These are phyloP conservation scores for Muscidifurax raptorellus DNA, from an alignment of 1,140 invertebrate species.

Conservation along the genomic window DNA sequence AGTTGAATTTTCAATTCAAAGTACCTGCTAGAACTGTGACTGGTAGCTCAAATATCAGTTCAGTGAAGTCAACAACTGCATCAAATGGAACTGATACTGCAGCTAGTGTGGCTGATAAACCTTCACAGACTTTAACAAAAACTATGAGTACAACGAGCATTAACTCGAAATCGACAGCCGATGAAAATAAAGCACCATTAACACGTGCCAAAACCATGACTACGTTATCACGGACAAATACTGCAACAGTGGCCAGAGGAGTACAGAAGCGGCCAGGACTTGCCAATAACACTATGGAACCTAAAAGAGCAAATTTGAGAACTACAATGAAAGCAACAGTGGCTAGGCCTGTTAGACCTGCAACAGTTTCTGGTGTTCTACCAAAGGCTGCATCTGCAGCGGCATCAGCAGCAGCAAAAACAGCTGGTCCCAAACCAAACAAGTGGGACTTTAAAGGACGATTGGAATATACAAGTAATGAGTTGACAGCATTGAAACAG, in stretches of 20 bases:
- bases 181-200: conserved; percentile 64
- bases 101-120: neutral
- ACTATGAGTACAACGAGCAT: conserved; percentile 46
- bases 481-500: conserved; percentile 71
- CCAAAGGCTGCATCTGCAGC: neutral
- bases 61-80: conserved; percentile 19
- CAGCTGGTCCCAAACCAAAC: conserved; percentile 55
- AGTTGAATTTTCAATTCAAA: conserved; percentile 57
- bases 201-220: conserved; percentile 60
- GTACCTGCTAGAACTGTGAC: conserved; percentile 40
- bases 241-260: conserved; percentile 36
- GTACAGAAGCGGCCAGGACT: conserved; percentile 63
- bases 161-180: conserved; percentile 51
- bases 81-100: conserved; percentile 8
- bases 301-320: conserved; percentile 60
- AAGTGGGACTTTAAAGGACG: conserved; percentile 70
- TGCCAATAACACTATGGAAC: conserved; percentile 48
- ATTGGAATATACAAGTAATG: conserved; percentile 60
- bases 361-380: conserved; percentile 27
- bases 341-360: conserved; percentile 42
- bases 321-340: conserved; percentile 47
- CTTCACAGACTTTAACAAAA: conserved; percentile 34
- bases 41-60: conserved; percentile 8
- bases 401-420: conserved; percentile 50
- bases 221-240: conserved; percentile 54